Evolutionary conservation across 2,113 vertebrate species (phyloP).

Genomic region (Prietella phreatophila): DNA sequence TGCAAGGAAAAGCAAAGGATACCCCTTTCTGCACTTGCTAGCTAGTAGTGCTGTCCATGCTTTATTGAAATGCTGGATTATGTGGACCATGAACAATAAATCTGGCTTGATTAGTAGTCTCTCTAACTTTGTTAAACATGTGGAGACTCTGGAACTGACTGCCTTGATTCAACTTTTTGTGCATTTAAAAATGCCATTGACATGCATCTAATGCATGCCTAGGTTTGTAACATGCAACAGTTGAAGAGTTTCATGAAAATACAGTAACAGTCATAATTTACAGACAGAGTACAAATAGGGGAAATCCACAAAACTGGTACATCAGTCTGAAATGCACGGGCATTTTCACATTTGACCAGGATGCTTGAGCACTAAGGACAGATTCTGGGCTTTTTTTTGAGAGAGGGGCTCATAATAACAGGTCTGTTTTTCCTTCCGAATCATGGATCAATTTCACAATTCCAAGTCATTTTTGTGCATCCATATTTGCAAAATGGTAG

Average conservation of each 20-base stretch:
- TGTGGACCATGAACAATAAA: constrained; percentile 37
- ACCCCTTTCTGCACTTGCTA: constrained; percentile 27
- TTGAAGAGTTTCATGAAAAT: neutral
- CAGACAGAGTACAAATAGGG: neutral
- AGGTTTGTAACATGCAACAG: neutral
- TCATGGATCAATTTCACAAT: neutral
- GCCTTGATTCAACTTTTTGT: neutral
- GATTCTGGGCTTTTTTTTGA: neutral
- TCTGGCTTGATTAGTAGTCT: constrained; percentile 38
- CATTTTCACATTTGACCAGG: neutral
- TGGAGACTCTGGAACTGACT: constrained; percentile 27
- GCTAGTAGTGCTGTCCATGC: constrained; percentile 17
- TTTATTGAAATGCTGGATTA: constrained; percentile 41
- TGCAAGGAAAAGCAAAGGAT: constrained; percentile 48
- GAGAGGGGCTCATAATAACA: neutral
- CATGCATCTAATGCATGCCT: neutral
- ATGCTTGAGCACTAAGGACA: neutral
- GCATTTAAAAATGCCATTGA: neutral
- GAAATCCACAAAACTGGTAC: neutral
- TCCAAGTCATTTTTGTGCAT: neutral
- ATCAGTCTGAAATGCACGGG: neutral
- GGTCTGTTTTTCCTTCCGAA: neutral
- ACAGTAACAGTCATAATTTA: neutral
- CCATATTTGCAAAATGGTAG: neutral
- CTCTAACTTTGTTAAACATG: constrained; percentile 18